Evolutionary conservation across 2,113 vertebrate genomes (phyloP), one percentile per base, ranked within the genome.

Genomic region (Anser cygnoides): DNA sequence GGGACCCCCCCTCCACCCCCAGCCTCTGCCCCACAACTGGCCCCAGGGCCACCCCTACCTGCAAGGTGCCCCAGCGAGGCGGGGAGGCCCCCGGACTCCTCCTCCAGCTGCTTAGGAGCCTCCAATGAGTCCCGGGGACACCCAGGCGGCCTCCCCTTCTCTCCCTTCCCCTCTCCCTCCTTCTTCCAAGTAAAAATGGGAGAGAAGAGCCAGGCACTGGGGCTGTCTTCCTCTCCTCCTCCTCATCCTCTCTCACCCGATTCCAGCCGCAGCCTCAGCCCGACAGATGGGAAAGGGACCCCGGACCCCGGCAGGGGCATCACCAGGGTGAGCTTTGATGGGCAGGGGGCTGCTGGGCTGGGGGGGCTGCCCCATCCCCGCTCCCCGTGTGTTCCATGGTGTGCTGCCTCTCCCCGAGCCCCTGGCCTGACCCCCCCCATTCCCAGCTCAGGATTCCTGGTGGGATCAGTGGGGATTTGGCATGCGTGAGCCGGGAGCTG

Each of bases 401-500:
- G 63, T 21, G 62, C 18, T 15, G 18, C 11, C 81, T 31, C 22
- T 35, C 1, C 19, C 25, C 21, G 23, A 31, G 19, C 37, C 28
- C 50, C 52, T 22, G 58, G 26, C 50, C 62, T 33, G 67, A 43
- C 35, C 16, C 7, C 49, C 10, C 4, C 7, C n/a, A 50, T 49
- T 66, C 44, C 78, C 58, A 5, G 80, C 2, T 78, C 52, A 11
- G 35, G 75, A 94, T 96, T 95, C 95, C 83, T 84, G 72, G 5
- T 55, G 73, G 63, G 91, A 91, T 97, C 84, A 90, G 72, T 7
- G 28, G 55, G 73, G 87, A 97, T 96, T 95, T 94, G 90, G 74
- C 25, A 72, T 55, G 93, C 52, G 73, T 87, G 95, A 94, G 68
- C 91, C 65, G 73, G 78, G 84, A 82, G 80, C 84, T 72, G 75